Conservation (phyloP, 2,797 vertebrate genomes). For the Fundulus diaphanus region DNA sequence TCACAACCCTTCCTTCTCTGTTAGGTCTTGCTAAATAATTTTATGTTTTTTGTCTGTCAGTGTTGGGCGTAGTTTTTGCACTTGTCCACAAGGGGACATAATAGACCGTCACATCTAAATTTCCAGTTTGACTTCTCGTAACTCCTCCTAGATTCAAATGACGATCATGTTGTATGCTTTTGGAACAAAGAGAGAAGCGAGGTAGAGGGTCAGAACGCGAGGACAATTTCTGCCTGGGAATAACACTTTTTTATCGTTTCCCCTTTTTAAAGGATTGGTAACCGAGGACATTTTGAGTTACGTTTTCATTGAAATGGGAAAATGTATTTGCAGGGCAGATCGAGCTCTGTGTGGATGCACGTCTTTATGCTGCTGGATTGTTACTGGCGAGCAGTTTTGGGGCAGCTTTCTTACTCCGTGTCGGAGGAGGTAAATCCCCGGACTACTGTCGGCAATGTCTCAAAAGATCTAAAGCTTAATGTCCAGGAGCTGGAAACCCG, state of each 20-base stretch:
- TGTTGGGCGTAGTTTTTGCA: slow-evolving; percentile 22
- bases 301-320: too few relatives aligned
- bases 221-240: neutral
- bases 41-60: neutral
- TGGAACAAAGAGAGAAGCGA: slow-evolving; percentile 36
- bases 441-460: slow-evolving; percentile 86
- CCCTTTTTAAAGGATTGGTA: neutral
- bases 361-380: slow-evolving; percentile 56
- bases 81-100: slow-evolving; percentile 48
- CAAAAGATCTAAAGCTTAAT: slow-evolving; percentile 83
- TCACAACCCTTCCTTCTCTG: neutral
- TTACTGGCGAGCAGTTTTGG: slow-evolving; percentile 35
- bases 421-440: slow-evolving; percentile 85
- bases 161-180: slow-evolving; percentile 13
- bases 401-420: slow-evolving; percentile 81
- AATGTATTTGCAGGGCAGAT: too few relatives aligned
- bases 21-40: neutral
- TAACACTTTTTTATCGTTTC: neutral
- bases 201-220: neutral
- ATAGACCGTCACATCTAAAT: slow-evolving; percentile 43
- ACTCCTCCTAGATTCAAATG: slow-evolving; percentile 44
- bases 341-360: slow-evolving; percentile 58
- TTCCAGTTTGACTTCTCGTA: fast-evolving
- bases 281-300: neutral
- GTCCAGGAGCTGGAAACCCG: slow-evolving; percentile 81